phyloP scores from a whole-genome alignment of 2,797 vertebrate species.

The Micromesistius poutassou region DNA sequence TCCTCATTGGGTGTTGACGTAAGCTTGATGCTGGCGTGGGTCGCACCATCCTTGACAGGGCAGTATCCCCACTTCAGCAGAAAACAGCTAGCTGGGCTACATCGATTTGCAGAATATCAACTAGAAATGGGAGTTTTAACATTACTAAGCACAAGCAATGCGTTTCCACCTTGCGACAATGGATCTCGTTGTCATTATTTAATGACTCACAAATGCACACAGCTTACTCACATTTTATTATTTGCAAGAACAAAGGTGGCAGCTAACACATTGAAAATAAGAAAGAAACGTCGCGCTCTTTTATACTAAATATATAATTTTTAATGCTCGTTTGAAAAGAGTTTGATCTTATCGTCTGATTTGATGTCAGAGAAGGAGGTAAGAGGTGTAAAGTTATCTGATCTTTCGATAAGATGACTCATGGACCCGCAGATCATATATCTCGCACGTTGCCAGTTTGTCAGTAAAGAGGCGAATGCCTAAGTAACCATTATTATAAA shows the following conservation, averaged over 20 bases:
- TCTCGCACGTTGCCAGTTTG: background rate
- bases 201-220: background rate
- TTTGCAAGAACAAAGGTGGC: slow-evolving; percentile 5
- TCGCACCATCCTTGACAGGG: slow-evolving; percentile 46
- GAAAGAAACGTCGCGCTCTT: background rate
- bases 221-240: background rate
- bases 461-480: background rate
- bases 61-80: background rate
- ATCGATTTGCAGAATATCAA: background rate
- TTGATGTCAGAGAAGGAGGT: background rate
- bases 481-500: background rate
- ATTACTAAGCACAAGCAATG: background rate
- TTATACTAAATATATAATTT: background rate
- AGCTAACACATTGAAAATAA: background rate
- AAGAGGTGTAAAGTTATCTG: background rate
- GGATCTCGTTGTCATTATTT: background rate
- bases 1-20: slow-evolving; percentile 20
- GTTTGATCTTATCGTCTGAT: background rate
- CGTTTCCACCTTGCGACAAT: background rate
- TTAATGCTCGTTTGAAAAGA: background rate
- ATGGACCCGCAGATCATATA: background rate
- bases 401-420: background rate
- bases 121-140: background rate
- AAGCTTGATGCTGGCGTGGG: slow-evolving; percentile 41
- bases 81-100: background rate